Conservation (phyloP, 2,113 vertebrate species). For the Rhodinocichla rosea region DNA sequence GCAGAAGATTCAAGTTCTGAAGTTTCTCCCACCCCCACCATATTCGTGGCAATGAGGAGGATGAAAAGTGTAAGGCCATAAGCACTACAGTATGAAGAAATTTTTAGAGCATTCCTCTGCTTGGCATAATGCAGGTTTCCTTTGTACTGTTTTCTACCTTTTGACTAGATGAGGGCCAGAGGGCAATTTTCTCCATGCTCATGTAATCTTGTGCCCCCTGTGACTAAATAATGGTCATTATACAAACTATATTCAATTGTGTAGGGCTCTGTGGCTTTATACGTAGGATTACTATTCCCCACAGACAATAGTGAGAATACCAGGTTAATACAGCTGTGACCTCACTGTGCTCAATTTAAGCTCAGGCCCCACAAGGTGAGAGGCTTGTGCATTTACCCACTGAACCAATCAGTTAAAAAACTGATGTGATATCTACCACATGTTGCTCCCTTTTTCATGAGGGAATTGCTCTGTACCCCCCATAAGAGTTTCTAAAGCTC, state of each 20-base stretch:
- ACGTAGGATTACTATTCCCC: conserved; percentile 67
- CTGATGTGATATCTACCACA: conserved; percentile 74
- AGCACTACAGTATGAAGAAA: conserved; percentile 53
- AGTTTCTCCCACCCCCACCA: neutral
- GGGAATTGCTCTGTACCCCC: conserved; percentile 69
- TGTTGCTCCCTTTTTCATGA: conserved; percentile 75
- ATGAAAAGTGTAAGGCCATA: conserved; percentile 67
- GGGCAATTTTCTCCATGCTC: conserved; percentile 79
- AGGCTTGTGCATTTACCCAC: conserved; percentile 69
- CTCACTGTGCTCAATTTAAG: conserved; percentile 72
- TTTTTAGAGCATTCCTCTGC: conserved; percentile 71
- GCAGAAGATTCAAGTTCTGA: conserved; percentile 5
- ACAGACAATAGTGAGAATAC: conserved; percentile 65
- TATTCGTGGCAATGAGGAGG: conserved; percentile 30
- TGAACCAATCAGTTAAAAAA: conserved; percentile 69
- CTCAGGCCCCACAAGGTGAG: conserved; percentile 72
- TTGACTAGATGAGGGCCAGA: conserved; percentile 74
- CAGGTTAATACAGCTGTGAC: conserved; percentile 77
- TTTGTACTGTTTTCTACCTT: conserved; percentile 74
- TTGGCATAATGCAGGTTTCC: conserved; percentile 69
- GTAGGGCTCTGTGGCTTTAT: conserved; percentile 64
- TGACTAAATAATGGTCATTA: conserved; percentile 83
- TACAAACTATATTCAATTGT: conserved; percentile 72
- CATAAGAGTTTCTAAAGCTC: conserved; percentile 73
- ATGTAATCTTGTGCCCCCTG: conserved; percentile 76